These are phyloP conservation scores for Polyommatus iphigenia DNA, from an alignment of 2,888 invertebrate genomes.

Conservation along the genomic window DNA sequence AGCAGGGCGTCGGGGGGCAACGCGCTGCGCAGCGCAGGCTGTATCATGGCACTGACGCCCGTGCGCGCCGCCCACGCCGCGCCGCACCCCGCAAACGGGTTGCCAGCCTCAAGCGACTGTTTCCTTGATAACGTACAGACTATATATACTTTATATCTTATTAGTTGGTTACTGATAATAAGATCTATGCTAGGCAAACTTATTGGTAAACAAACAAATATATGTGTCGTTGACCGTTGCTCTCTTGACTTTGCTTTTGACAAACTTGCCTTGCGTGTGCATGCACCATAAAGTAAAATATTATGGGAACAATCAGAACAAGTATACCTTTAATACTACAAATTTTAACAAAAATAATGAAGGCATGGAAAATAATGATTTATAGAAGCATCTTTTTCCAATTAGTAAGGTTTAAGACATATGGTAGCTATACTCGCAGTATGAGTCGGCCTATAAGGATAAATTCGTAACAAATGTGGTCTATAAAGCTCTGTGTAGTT, in stretches of 20 bases:
- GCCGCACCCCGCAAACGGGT: constrained; percentile 81
- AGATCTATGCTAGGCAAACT: background rate
- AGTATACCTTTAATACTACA: too few relatives aligned
- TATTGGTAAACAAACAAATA: background rate
- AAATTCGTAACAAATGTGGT: background rate
- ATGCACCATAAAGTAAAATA: background rate
- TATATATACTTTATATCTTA: constrained; percentile 25
- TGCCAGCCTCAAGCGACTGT: constrained; percentile 81
- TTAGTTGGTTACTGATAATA: background rate
- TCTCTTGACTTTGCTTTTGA: too few relatives aligned
- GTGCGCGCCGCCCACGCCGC: constrained; percentile 66
- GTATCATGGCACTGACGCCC: constrained; percentile 73
- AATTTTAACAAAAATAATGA: background rate
- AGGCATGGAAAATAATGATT: background rate
- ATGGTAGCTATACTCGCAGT: background rate
- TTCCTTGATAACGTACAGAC: constrained; percentile 71
- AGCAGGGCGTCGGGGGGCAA: constrained; percentile 89
- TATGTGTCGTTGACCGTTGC: background rate
- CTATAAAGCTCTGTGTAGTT: background rate
- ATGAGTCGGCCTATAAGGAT: background rate
- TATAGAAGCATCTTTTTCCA: too few relatives aligned
- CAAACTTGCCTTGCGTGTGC: background rate
- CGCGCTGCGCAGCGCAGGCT: constrained; percentile 77
- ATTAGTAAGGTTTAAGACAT: background rate
- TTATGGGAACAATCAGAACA: too few relatives aligned